Evolutionary conservation across 1,140 invertebrate genomes (phyloP), one percentile per base, ranked within the genome.

Genomic region (Eueides isabella): DNA sequence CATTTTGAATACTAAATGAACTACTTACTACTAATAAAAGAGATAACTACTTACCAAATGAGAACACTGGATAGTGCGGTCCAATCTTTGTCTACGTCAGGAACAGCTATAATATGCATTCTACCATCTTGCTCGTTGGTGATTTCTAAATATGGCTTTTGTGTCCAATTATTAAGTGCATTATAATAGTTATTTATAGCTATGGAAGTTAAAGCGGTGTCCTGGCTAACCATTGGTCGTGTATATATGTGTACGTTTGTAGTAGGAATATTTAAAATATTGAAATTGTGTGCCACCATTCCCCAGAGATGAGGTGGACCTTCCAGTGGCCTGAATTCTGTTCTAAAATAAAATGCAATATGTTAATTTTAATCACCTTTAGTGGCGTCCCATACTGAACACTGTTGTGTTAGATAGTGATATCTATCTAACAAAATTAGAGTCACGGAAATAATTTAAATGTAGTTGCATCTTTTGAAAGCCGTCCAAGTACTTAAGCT

Each of bases 251-350:
- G n/a, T 0, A 89, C 85, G 28, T 86, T 82, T 7, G 76, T 28
- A 0, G 71, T 79, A 1, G 87, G 89, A 23, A 82, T 77, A 61
- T 82, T 85, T 5, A 87, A 71, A 16, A 78, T 83, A 30, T 72
- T 72, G 11, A 91, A 79, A 44, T 88, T 89, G 64, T 93, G 91
- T 1, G 90, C 90, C 1, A 92, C 73, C 87, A 93, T 87, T 5
- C 87, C 89, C 88, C 89, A 92, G 6, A 83, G 71, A 72, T 88
- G 83, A 6, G 84, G 73, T 6, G 87, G 80, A 0, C 81, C 81
- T 70, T 66, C 31, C 12, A 91, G 7, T 1, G 87, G 65, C 23
- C 77, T 68, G 69, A 89, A 93, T 69, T 80, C 71, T 5, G 75
- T 83, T 62, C 91, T 91, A 72, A 48, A 83, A 82, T 7, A 72